phyloP scores from a whole-genome alignment of 2,113 vertebrate genomes.

The Labeo rohita region DNA sequence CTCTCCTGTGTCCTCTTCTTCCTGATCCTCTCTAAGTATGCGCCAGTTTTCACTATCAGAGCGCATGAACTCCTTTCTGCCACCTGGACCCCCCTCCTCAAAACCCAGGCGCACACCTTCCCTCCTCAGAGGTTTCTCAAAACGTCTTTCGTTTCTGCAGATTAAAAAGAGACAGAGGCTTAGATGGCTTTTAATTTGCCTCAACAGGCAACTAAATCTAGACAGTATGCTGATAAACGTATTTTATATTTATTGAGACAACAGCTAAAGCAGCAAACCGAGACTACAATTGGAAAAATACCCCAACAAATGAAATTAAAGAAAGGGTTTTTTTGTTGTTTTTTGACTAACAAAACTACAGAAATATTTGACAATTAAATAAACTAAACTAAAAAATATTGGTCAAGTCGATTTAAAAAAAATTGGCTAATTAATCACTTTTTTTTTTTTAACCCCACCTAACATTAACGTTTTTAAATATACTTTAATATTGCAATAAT shows the following conservation, averaged over 20 bases:
- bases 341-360: too few relatives aligned
- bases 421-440: too few relatives aligned
- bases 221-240: neutral
- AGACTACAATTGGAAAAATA: neutral
- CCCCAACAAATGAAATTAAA: neutral
- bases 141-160: constrained; percentile 84
- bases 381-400: too few relatives aligned
- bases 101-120: constrained; percentile 86
- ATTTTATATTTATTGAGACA: neutral
- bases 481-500: too few relatives aligned
- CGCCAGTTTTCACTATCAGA: constrained; percentile 94
- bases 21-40: constrained; percentile 86
- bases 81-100: constrained; percentile 76
- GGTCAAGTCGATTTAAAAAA: too few relatives aligned
- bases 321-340: neutral
- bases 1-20: constrained; percentile 80
- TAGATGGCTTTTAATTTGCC: neutral
- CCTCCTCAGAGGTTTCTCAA: constrained; percentile 86
- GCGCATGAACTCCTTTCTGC: constrained; percentile 86
- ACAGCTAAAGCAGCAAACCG: too few relatives aligned
- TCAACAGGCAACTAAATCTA: neutral
- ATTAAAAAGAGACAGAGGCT: constrained; percentile 12
- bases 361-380: too few relatives aligned
- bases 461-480: too few relatives aligned
- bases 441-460: too few relatives aligned